These are phyloP conservation scores for Ciona savignyi DNA, from an alignment of 23 tunicate species.

Conservation along the genomic window DNA sequence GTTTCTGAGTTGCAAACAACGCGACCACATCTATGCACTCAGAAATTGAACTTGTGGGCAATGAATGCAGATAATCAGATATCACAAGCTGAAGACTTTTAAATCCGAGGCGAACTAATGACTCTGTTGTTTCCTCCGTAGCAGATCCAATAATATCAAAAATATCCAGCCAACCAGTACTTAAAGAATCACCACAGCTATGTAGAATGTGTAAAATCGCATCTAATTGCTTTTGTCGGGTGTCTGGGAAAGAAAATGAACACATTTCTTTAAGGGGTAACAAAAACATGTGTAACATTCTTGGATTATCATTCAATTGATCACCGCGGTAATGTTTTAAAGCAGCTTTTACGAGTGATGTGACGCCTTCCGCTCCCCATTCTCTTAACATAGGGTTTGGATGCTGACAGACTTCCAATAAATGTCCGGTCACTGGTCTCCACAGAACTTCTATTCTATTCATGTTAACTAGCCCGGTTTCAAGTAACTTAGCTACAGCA, in stretches of 20 bases:
- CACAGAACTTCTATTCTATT: conserved; percentile 79
- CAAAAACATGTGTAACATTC: conserved; percentile 80
- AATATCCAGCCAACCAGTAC: conserved; percentile 70
- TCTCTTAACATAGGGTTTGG: conserved; percentile 55
- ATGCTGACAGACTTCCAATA: conserved; percentile 93
- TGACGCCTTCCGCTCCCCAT: conserved; percentile 95
- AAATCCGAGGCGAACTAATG: conserved; percentile 69
- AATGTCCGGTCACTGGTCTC: conserved; percentile 95
- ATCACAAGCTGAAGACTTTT: conserved; percentile 87
- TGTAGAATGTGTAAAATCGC: conserved; percentile 69
- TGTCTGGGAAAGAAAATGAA: conserved; percentile 40
- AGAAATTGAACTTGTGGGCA: conserved; percentile 41
- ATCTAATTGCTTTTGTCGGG: conserved; percentile 63
- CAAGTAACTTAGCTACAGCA: conserved; percentile 84
- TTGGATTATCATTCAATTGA: conserved; percentile 23
- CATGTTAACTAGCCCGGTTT: conserved; percentile 93
- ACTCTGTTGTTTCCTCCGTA: conserved; percentile 50
- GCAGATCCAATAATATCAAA: conserved; percentile 73
- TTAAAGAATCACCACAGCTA: conserved; percentile 65
- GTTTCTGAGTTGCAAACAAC: conserved; percentile 58
- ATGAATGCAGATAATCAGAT: conserved; percentile 65
- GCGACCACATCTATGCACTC: conserved; percentile 75
- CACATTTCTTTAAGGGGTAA: conserved; percentile 76
- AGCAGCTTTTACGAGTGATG: conserved; percentile 74
- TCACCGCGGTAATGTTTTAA: conserved; percentile 57